Evolutionary conservation across 2,888 invertebrate species (phyloP), one percentile per base, ranked within the genome.

Genomic region (Hartigia nigra): DNA sequence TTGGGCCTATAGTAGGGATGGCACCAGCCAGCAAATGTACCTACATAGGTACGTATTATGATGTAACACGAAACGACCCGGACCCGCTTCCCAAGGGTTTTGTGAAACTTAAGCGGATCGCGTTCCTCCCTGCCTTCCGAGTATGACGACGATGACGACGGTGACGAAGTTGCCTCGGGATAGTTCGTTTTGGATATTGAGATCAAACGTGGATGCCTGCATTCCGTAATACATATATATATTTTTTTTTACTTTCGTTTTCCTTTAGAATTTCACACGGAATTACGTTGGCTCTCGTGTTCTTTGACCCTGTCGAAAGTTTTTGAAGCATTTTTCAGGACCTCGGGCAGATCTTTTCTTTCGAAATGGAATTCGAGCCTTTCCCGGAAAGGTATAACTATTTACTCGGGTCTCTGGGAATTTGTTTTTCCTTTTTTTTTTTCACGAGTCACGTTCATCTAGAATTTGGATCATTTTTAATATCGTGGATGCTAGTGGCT

Each of bases 71-170:
- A 72, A 72, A 72, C 72, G 72, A 31, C 32, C 34, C 72, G 32
- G 12, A 72, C 72, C 72, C 12, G 72, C 32, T 72, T 72, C 72
- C 31, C 72, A 23, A 72, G 72, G 72, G 72, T 72, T 72, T 72
- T 72, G 72, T 72, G 72, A 72, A 72, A 72, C 34, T 72, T 34
- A 72, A 72, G 72, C 72, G 72, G 72, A 72, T 72, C 72, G 72
- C 72, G 72, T 72, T 72, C 32, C 72, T 9, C 31, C 0, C 72
- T 34, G 72, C 34, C 72, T 34, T 9, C 72, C 23, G 72, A n/a
- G 14, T 23, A 55, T 2, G 55, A 55, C 55, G 55, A 55, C 55
- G 55, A 34, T 4, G 34, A 34, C 34, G 34, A 34, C 34, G 34
- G 4, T 4, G 34, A 34, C 34, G 34, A 34, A 1, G 34, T 55